These are phyloP conservation scores for Idaea dimidiata DNA, from an alignment of 2,888 invertebrate species.

Conservation along the genomic window DNA sequence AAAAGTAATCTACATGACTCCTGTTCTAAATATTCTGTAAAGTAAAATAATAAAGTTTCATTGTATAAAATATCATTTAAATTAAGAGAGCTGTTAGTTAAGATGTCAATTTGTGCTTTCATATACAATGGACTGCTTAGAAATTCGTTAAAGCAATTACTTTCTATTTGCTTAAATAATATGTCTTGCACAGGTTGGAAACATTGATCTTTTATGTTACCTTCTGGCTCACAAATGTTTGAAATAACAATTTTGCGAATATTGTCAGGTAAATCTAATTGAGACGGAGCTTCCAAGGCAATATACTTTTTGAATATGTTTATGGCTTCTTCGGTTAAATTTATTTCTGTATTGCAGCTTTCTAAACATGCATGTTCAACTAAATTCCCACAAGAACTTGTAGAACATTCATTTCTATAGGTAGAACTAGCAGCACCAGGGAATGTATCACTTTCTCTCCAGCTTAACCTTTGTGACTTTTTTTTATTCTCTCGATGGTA, in stretches of 20 bases:
- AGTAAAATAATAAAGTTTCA: slow-evolving; percentile 94
- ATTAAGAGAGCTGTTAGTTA: slow-evolving; percentile 89
- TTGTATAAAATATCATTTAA: slow-evolving; percentile 94
- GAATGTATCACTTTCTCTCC: slow-evolving; percentile 42
- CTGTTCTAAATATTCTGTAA: slow-evolving; percentile 97
- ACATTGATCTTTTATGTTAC: slow-evolving; percentile 84
- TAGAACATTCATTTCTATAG: slow-evolving; percentile 45
- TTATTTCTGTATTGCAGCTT: slow-evolving; percentile 28
- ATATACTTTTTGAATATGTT: slow-evolving; percentile 89
- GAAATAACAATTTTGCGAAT: slow-evolving; percentile 82
- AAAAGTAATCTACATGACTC: slow-evolving; percentile 86
- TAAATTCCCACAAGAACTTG: slow-evolving; percentile 60
- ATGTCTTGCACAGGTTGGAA: slow-evolving; percentile 87
- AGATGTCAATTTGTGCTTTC: slow-evolving; percentile 95
- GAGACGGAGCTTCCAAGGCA: slow-evolving; percentile 83
- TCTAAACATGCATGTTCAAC: slow-evolving; percentile 32
- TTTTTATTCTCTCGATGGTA: slow-evolving; percentile 35
- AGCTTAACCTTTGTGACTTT: slow-evolving; percentile 44
- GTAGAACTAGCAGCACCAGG: slow-evolving; percentile 40
- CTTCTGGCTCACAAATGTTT: slow-evolving; percentile 84
- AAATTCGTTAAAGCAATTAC: slow-evolving; percentile 89
- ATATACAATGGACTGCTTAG: slow-evolving; percentile 92
- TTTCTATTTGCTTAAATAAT: slow-evolving; percentile 85
- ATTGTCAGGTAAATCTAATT: slow-evolving; percentile 81
- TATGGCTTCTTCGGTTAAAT: slow-evolving; percentile 82